Base-by-base conservation (phyloP, 1,140 invertebrate genomes). In the Drusus annulatus region DNA sequence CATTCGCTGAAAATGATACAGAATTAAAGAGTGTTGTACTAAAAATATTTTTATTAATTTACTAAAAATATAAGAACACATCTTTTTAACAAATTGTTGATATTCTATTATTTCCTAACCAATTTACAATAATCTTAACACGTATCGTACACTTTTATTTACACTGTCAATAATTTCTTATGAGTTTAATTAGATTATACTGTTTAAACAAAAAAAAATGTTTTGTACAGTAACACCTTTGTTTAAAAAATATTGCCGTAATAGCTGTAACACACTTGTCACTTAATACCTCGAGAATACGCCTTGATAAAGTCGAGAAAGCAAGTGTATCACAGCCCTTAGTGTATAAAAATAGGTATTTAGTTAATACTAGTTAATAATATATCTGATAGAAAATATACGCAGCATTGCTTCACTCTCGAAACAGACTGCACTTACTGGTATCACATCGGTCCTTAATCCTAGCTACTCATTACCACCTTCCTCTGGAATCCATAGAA, bases 41-140 rank as follows among this genome's bases (percentile, higher is more conserved):
- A 83, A 83, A 83, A 83, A 83, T 83, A 83, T 83, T 83, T 83
- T 83, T 81, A 83, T 83, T 83, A 83, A 83, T 83, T 83, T 83
- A 83, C 82, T 83, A 83, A 80, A 83, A n/a, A 81, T 83, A 79
- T 83, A 83, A 83, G 82, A 83, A 83, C 82, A 83, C 82, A 83
- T 83, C 60, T 81, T 78, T 80, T 83, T 83, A 83, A 83, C 79
- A 83, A 71, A 83, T 71, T 83, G 79, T 83, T 83, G 78, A 83
- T 83, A 73, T 81, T 78, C 80, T 80, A 68, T 80, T 63, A 31
- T 83, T 80, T 75, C 21, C 68, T 83, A 75, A 81, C 77, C 79
- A 83, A 80, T 83, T 76, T 83, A 83, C 82, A 83, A 17, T 81
- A 80, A 13, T 21, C 21, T 58, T 80, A 80, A 80, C 71, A 51